Base-by-base conservation (phyloP, 2,113 vertebrate species). In the Vanacampus margaritifer region DNA sequence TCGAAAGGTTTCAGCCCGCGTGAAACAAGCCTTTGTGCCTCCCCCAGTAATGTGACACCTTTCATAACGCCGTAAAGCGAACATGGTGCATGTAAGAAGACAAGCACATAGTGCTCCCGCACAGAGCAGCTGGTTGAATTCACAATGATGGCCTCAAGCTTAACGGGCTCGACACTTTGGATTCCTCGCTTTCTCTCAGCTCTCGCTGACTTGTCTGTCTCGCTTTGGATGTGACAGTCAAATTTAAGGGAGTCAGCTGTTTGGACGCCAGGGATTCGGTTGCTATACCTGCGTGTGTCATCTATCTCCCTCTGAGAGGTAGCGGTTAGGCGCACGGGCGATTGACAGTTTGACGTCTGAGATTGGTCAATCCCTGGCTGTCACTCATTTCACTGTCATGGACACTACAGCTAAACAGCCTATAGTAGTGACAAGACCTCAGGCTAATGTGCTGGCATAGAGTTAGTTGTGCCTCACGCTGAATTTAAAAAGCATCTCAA, bases 281-380 rank as follows among this genome's bases (percentile, higher is more conserved):
- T 59, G 78, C 69, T 84, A 54, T 54, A 85, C 83, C 77, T 79
- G 84, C 59, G 69, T 56, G 51, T 69, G 74, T 80, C 73, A 24
- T 79, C 69, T 68, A 37, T 28, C 24, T 45, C 67, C 50, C 21
- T 46, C 8, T 65, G 71, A 80, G n/a, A 64, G 79, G 77, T 59
- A 63, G 73, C 71, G 65, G 69, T 79, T 78, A 72, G 80, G 72
- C 50, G 67, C 76, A 60, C 68, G 71, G 28, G 41, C 69, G 9
- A 46, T 74, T 75, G 78, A 74, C 73, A 77, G 71, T 57, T 54
- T 84, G 84, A 88, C 82, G 79, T 56, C 67, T 73, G 72, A 80
- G 87, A 87, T 83, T 85, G 87, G 85, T 83, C 87, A 76, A 76
- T 80, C 75, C 80, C 62, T 24, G 26, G 70, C 73, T 79, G 79